These are phyloP conservation scores for Drosophila murphyi DNA, from an alignment of 1,140 invertebrate species.

Conservation along the genomic window DNA sequence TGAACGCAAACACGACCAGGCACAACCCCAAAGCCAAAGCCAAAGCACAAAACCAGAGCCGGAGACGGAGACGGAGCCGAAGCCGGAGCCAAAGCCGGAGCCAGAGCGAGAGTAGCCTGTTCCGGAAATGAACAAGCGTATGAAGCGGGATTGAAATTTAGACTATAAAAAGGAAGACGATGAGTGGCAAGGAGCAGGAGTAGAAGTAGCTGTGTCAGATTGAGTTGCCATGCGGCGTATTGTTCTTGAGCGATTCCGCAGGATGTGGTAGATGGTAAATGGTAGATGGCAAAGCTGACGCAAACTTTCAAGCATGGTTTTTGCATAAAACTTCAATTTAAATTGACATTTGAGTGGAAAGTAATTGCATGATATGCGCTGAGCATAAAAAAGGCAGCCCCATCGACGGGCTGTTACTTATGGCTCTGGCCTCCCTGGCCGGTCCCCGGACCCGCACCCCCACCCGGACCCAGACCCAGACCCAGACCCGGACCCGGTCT, in stretches of 20 bases:
- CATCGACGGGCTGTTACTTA: constrained; percentile 50
- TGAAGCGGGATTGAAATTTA: constrained; percentile 30
- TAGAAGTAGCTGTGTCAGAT: constrained; percentile 37
- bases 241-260: constrained; percentile 36
- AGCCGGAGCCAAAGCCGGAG: background rate
- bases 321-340: constrained; percentile 83
- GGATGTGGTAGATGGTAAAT: background rate
- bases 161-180: background rate
- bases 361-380: constrained; percentile 80
- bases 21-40: constrained; percentile 13
- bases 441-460: background rate
- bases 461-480: background rate
- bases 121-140: constrained; percentile 44
- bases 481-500: background rate
- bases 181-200: background rate
- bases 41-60: background rate
- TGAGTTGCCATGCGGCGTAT: constrained; percentile 52
- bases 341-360: constrained; percentile 83
- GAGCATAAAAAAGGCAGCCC: constrained; percentile 73
- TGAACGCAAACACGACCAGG: constrained; percentile 32
- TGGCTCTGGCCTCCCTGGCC: constrained; percentile 10
- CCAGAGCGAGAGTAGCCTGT: constrained; percentile 25
- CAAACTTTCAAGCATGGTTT: constrained; percentile 78
- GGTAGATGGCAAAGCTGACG: constrained; percentile 14
- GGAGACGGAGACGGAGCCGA: background rate